These are phyloP conservation scores for Anolis sagrei DNA, from an alignment of 2,113 vertebrate genomes.

Conservation along the genomic window DNA sequence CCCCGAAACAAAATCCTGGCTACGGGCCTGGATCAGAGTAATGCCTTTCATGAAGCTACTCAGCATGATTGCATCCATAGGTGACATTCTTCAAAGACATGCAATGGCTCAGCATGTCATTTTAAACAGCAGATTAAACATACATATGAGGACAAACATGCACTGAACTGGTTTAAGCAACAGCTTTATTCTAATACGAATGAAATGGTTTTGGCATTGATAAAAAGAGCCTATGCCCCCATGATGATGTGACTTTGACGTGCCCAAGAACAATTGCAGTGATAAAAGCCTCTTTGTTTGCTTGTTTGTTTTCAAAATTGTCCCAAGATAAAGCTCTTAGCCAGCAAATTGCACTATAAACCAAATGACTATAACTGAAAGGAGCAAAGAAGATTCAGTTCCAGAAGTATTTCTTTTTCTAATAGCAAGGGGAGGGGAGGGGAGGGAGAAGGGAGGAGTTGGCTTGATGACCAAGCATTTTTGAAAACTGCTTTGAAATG, in stretches of 20 bases:
- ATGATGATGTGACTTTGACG: neutral
- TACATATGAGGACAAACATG: neutral
- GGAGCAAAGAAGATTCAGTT: conserved; percentile 17
- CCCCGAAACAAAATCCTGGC: no score
- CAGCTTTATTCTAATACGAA: neutral
- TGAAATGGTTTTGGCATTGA: neutral
- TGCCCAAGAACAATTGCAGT: neutral
- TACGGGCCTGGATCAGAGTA: no score
- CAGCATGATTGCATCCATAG: neutral
- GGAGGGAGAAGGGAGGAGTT: neutral
- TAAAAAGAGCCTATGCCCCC: neutral
- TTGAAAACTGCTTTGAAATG: conserved; percentile 35
- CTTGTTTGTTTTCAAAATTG: neutral
- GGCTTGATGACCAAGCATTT: conserved; percentile 17
- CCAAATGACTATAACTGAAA: conserved; percentile 26
- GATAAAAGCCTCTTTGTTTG: neutral
- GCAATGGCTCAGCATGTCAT: no score
- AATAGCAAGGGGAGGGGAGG: neutral
- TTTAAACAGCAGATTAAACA: neutral
- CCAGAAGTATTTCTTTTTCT: conserved; percentile 2
- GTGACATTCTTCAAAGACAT: neutral
- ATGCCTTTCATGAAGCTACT: no score
- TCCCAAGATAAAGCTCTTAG: neutral
- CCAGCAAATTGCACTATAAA: conserved; percentile 32
- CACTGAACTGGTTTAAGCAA: neutral